Percentiles rank a stretch among this genome's conserved stretches.
phyloP scores from a whole-genome alignment of 2,113 vertebrate species.

The Phaetusa simplex region DNA sequence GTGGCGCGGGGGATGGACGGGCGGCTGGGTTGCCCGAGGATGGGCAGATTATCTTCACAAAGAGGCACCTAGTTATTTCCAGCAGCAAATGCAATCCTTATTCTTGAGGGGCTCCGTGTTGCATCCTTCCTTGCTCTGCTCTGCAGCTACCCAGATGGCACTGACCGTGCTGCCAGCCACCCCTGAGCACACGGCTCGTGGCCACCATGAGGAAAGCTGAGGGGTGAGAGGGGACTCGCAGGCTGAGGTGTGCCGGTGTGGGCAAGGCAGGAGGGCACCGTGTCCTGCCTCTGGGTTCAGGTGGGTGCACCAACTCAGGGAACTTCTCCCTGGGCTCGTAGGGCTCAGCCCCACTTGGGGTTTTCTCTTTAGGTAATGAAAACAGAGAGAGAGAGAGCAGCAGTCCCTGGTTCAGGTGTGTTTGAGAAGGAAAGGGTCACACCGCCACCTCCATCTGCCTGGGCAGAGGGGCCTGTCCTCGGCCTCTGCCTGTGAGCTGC shows the following conservation, averaged over 20 bases:
- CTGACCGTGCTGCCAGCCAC: neutral
- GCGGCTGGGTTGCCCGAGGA: neutral
- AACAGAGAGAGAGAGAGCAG: rapidly evolving
- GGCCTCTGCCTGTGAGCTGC: neutral
- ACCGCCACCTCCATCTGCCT: no score
- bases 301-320: rapidly evolving
- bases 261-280: neutral
- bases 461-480: neutral
- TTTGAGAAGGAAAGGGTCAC: neutral
- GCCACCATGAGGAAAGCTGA: rapidly evolving
- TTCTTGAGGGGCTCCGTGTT: neutral
- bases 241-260: neutral
- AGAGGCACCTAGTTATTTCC: neutral
- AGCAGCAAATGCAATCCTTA: neutral
- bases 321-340: rapidly evolving
- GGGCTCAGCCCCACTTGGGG: neutral
- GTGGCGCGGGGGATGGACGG: neutral
- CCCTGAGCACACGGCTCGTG: neutral
- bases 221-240: neutral
- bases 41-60: neutral
- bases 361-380: neutral
- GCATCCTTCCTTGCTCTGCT: neutral
- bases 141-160: neutral
- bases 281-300: neutral
- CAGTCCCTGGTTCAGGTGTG: neutral